Base-by-base conservation (phyloP, 2,113 vertebrate genomes). In the Tragelaphus strepsiceros region DNA sequence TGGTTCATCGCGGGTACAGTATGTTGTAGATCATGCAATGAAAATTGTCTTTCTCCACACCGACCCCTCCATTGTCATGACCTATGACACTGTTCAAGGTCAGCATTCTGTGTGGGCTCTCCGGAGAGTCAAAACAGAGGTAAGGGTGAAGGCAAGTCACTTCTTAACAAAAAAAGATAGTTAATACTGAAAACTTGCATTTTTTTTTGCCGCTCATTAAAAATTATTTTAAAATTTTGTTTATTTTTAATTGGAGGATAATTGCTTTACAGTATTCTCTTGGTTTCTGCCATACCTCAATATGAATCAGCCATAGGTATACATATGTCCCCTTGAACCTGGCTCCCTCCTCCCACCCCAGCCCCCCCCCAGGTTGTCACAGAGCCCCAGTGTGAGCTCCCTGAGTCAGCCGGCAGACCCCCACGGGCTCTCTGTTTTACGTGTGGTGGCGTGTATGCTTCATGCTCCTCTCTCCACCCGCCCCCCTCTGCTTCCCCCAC, bases 1-100 rank as follows among this genome's bases (percentile, higher is more conserved):
- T 96, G 99, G 99, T 14, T 98, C 99, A 24, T 97, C 99, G 2
- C 98, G 99, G 88, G 99, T 99, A 46, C 99, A 99, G 96, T 99
- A 99, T 1, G 99, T 99, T 62, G 99, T 99, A 6, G 99, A 99
- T 95, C 98, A 99, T 54, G 98, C 99, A 28, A 97, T 99, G 98
- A 99, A 99, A 98, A 99, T 99, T 3, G 99, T 99, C 97, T 99
- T 99, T 98, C 99, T 99, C 97, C 99, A 96, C 94, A 93, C 98
- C 49, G 98, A 99, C 21, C 99, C 99, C 7, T 99, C 99, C 94
- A 98, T 99, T 16, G 97, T 99, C 83, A 99, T 99, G 99, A 99
- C 99, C 1, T 99, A 99, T 4, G 99, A 99, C 97, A 99, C 99
- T 1, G 97, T 99, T 88, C 99, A 99, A 97, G 99, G 99, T 97